phyloP scores from a whole-genome alignment of 2,113 vertebrate species.

The Phyllostomus discolor region DNA sequence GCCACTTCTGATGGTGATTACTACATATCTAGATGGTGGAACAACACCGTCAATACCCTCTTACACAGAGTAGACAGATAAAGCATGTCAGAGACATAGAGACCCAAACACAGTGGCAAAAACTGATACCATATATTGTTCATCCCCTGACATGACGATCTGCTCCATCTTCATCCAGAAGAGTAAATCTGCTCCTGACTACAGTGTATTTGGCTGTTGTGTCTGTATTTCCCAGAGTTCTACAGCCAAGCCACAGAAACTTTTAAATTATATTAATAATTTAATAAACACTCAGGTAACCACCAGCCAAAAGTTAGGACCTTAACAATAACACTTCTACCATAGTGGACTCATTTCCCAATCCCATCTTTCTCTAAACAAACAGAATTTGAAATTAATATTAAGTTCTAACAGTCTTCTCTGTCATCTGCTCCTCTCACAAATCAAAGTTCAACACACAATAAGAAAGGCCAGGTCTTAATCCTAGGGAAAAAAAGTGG shows the following conservation, averaged over 20 bases:
- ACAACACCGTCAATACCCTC: neutral
- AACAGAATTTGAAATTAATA: slow-evolving; percentile 1
- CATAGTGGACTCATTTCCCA: neutral
- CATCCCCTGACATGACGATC: neutral
- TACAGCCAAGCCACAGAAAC: slow-evolving; percentile 35
- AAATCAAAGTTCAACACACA: neutral
- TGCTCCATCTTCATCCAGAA: neutral
- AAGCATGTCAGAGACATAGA: neutral
- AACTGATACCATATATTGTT: neutral
- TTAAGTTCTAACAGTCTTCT: neutral
- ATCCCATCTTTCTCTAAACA: neutral
- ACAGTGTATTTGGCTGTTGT: neutral
- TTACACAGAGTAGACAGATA: neutral
- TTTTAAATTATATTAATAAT: slow-evolving; percentile 26
- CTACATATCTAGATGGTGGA: neutral
- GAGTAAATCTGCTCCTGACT: neutral
- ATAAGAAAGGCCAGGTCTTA: neutral
- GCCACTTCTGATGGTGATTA: neutral
- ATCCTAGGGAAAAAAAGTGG: neutral
- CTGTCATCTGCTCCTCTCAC: neutral
- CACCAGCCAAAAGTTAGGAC: slow-evolving; percentile 12
- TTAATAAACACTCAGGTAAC: neutral
- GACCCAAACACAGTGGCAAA: neutral
- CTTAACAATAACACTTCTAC: slow-evolving; percentile 6
- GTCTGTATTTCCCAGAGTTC: neutral